phyloP scores from a whole-genome alignment of 2,888 invertebrate species.

The Xylota sylvarum region DNA sequence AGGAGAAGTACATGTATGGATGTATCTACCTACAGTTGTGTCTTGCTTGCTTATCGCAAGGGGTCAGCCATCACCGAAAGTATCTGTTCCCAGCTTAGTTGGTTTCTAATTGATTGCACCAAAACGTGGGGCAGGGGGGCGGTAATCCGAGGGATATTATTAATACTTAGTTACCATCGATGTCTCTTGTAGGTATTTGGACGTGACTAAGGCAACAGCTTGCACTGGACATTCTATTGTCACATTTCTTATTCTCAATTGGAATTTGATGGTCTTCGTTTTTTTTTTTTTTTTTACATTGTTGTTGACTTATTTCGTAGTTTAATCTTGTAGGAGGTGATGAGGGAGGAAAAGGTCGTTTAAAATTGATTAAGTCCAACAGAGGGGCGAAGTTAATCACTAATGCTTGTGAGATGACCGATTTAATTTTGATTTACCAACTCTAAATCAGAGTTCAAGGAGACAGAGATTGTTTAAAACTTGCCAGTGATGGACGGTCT shows the following conservation, averaged over 20 bases:
- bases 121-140: conserved; percentile 38
- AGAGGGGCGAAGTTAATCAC: conserved; percentile 7
- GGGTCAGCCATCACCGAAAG: conserved; percentile 25
- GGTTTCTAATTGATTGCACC: conserved; percentile 55
- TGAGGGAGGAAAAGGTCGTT: conserved; percentile 47
- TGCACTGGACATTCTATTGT: conserved; percentile 38
- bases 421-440: conserved; percentile 22
- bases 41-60: conserved; percentile 30
- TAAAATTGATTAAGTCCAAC: conserved; percentile 46
- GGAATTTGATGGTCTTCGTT: conserved; percentile 10
- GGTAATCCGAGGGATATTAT: conserved; percentile 62
- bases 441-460: conserved; percentile 23
- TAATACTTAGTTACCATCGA: conserved; percentile 55
- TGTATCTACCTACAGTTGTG: background rate
- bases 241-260: conserved; percentile 26
- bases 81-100: conserved; percentile 39
- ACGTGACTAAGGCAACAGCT: conserved; percentile 55
- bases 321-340: conserved; percentile 2
- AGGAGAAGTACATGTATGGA: background rate
- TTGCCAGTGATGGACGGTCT: background rate
- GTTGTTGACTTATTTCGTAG: conserved; percentile 15
- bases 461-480: conserved; percentile 10
- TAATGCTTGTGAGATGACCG: conserved; percentile 26
- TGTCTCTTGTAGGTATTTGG: conserved; percentile 25
- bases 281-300: background rate